Conservation (phyloP, 2,888 invertebrate genomes). For the Limnephilus lunatus region DNA sequence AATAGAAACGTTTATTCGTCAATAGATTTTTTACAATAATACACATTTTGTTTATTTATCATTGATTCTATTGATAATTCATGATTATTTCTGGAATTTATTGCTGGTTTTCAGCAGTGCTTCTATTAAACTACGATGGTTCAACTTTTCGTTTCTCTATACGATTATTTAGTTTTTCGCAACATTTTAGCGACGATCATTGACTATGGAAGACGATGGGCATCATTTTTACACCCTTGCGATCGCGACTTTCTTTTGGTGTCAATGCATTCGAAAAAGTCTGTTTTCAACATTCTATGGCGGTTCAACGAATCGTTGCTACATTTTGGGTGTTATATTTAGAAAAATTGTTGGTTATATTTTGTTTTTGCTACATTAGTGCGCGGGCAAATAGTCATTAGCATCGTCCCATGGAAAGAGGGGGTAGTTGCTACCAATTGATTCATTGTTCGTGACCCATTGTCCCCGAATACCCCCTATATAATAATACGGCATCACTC, state of each 20-base stretch:
- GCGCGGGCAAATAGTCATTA: constrained; percentile 18
- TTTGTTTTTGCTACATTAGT: constrained; percentile 12
- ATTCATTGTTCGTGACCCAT: constrained; percentile 43
- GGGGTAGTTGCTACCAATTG: constrained; percentile 43
- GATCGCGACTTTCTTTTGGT: neutral
- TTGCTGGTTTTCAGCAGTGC: no score
- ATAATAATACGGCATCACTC: neutral
- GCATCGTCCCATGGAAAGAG: neutral
- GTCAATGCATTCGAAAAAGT: neutral
- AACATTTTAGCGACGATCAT: neutral
- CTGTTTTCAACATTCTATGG: neutral
- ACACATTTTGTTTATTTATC: no score
- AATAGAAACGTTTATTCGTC: no score
- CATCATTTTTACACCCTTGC: neutral
- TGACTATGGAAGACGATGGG: no score
- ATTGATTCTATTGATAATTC: no score
- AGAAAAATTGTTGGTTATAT: neutral
- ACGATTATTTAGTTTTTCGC: neutral
- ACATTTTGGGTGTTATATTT: neutral
- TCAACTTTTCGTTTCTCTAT: no score
- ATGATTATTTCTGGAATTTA: no score
- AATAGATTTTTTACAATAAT: no score
- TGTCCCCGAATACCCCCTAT: constrained; percentile 30
- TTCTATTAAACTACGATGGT: no score
- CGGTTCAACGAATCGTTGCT: neutral